Evolutionary conservation across 2,113 vertebrate species (phyloP).

Genomic region (Piprites chloris): DNA sequence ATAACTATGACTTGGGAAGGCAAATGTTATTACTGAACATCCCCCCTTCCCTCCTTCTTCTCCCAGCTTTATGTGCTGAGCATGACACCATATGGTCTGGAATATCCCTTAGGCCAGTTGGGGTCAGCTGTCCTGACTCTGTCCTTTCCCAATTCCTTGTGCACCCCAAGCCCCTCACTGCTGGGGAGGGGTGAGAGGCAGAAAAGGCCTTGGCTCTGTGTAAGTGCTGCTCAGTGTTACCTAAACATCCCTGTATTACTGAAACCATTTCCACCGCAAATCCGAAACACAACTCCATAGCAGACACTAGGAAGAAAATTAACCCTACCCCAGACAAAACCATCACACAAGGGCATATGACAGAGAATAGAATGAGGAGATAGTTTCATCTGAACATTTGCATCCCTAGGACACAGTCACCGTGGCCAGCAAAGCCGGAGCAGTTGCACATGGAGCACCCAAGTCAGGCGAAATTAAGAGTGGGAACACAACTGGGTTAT

Average conservation of each 20-base stretch:
- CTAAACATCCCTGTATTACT: no score
- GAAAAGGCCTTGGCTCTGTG: neutral
- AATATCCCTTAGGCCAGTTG: neutral
- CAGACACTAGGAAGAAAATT: neutral
- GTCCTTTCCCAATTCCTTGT: neutral
- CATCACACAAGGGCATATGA: neutral
- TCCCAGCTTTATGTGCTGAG: neutral
- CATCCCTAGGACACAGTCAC: neutral
- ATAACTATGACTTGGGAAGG: no score
- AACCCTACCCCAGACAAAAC: neutral
- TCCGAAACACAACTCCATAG: neutral
- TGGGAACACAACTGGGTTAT: neutral
- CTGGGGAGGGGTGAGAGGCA: neutral
- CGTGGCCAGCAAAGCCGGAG: neutral
- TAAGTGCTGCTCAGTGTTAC: neutral
- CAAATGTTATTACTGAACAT: neutral
- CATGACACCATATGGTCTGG: neutral
- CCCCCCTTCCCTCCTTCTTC: neutral
- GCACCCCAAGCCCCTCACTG: rapidly evolving
- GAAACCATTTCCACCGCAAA: neutral
- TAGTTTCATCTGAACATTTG: neutral
- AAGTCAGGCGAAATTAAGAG: neutral
- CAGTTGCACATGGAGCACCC: neutral
- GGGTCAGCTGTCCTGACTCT: neutral
- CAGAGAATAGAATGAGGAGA: neutral